Conservation (phyloP, 2,797 vertebrate genomes). For the Menidia menidia region DNA sequence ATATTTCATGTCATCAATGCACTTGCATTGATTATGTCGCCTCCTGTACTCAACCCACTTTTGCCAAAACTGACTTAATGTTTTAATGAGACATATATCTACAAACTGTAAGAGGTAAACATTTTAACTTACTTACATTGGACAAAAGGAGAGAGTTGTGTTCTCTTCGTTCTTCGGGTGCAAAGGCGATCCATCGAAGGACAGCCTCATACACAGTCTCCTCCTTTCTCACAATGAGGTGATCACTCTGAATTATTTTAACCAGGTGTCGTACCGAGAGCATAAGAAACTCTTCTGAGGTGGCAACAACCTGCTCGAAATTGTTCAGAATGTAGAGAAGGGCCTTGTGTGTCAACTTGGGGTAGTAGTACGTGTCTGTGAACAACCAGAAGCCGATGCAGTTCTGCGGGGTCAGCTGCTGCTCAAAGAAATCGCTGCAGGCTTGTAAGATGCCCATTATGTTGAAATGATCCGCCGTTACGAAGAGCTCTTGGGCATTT, state of each 20-base stretch:
- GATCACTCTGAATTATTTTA: slow-evolving; percentile 26
- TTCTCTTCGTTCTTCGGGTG: slow-evolving; percentile 7
- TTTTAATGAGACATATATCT: too few species aligned
- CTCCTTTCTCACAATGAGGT: slow-evolving; percentile 42
- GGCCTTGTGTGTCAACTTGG: slow-evolving; percentile 5
- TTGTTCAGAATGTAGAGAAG: slow-evolving; percentile 6
- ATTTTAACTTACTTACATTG: slow-evolving; percentile 11
- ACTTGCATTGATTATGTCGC: too few species aligned
- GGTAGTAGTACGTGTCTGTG: slow-evolving; percentile 11
- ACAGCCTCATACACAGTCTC: slow-evolving; percentile 14
- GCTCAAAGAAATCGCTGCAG: slow-evolving; percentile 24
- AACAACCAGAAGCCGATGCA: slow-evolving; percentile 42
- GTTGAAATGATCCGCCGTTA: slow-evolving; percentile 23
- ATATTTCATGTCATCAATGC: too few species aligned
- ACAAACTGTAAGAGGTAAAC: too few species aligned
- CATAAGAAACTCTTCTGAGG: slow-evolving; percentile 31
- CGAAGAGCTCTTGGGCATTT: slow-evolving; percentile 25
- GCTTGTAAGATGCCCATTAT: slow-evolving; percentile 3
- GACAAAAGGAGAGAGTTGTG: slow-evolving; percentile 27
- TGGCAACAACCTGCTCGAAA: slow-evolving; percentile 24
- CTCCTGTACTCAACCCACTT: too few species aligned
- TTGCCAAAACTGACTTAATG: too few species aligned
- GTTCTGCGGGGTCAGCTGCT: slow-evolving; percentile 28
- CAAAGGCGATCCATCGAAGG: slow-evolving; percentile 23
- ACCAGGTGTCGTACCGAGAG: slow-evolving; percentile 18